A percentile compares a stretch with the other conserved stretches of the same genome.
These are phyloP conservation scores for Astreopora myriophthalma DNA, from an alignment of 64 coral and sea anemone species.

Conservation along the genomic window DNA sequence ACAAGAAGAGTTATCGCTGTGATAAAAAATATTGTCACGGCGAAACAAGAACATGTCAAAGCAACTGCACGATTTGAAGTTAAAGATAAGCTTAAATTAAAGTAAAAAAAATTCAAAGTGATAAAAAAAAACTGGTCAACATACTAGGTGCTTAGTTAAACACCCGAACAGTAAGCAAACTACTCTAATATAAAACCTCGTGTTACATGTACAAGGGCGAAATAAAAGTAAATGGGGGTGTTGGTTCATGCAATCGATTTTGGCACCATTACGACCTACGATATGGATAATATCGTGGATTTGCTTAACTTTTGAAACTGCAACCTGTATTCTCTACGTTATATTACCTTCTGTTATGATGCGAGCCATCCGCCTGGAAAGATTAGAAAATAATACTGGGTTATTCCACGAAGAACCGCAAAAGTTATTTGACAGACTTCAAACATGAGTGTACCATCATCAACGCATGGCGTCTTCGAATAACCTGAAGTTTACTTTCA, in stretches of 20 bases:
- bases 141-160: background rate
- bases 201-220: constrained; percentile 44
- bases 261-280: background rate
- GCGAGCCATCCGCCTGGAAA: constrained; percentile 65
- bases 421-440: constrained; percentile 54
- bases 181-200: background rate
- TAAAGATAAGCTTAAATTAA: background rate
- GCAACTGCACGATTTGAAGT: background rate
- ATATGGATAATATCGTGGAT: background rate
- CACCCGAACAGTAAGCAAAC: constrained; percentile 43
- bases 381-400: background rate
- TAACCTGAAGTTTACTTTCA: background rate
- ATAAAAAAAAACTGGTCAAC: background rate
- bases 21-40: constrained; percentile 44
- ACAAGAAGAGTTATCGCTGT: background rate
- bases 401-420: constrained; percentile 23
- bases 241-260: background rate
- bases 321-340: background rate
- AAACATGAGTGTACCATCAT: constrained; percentile 52
- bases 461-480: background rate
- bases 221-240: background rate
- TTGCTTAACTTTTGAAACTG: background rate
- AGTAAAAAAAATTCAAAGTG: background rate
- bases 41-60: background rate
- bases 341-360: constrained; percentile 87